A percentile compares a stretch with the other conserved stretches of the same genome.
Evolutionary conservation across 2,797 vertebrate genomes (phyloP).

Genomic region (Lophius americanus): DNA sequence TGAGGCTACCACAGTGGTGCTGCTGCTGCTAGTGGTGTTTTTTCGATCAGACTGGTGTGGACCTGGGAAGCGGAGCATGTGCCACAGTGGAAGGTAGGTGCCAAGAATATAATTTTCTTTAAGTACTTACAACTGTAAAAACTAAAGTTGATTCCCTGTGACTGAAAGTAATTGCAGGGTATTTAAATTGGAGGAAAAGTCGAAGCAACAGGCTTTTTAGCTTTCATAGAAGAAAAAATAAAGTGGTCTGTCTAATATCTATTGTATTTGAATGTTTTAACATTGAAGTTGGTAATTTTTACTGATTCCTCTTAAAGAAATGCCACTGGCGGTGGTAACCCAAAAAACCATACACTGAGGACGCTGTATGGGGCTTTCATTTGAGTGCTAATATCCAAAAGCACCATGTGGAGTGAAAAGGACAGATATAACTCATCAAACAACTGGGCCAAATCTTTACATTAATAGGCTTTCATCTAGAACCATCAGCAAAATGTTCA

Average conservation of each 20-base stretch:
- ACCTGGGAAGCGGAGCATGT: conserved; percentile 60
- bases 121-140: conserved; percentile 82
- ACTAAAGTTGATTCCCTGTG: conserved; percentile 65
- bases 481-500: too few species aligned
- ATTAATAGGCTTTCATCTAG: too few species aligned
- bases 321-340: conserved; percentile 54
- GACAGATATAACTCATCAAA: too few species aligned
- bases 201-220: conserved; percentile 39
- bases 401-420: conserved; percentile 26
- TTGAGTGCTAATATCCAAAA: conserved; percentile 49
- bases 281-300: conserved; percentile 62
- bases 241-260: conserved; percentile 66
- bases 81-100: conserved; percentile 68
- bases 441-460: too few species aligned
- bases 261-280: conserved; percentile 60
- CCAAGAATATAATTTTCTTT: conserved; percentile 78
- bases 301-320: conserved; percentile 55
- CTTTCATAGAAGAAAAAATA: conserved; percentile 51
- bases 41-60: conserved; percentile 72
- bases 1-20: conserved; percentile 57
- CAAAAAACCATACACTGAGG: conserved; percentile 45
- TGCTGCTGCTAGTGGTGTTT: conserved; percentile 58
- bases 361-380: conserved; percentile 38
- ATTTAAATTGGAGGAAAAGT: conserved; percentile 60
- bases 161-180: conserved; percentile 74